Evolutionary conservation across 2,888 invertebrate genomes (phyloP).

Genomic region (Syrista parreyssii): DNA sequence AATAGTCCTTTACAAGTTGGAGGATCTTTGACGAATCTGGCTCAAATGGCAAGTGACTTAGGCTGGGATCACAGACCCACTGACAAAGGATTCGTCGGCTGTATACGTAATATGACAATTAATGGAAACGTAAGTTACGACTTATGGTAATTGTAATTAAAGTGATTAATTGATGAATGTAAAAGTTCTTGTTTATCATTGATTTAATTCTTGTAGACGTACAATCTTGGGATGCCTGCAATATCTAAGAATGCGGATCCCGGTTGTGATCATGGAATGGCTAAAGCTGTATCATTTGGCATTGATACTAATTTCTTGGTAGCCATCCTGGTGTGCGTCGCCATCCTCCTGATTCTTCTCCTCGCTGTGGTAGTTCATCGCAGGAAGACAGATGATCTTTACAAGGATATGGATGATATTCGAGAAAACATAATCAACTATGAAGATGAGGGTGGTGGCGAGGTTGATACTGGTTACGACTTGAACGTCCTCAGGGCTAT

Average conservation of each 20-base stretch:
- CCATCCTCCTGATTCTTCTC: slow-evolving; percentile 84
- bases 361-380: slow-evolving; percentile 92
- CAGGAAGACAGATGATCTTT: slow-evolving; percentile 85
- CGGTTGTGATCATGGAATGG: slow-evolving; percentile 79
- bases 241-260: slow-evolving; percentile 77
- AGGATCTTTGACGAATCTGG: slow-evolving; percentile 77
- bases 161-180: not conserved
- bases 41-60: slow-evolving; percentile 71
- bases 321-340: slow-evolving; percentile 89
- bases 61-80: slow-evolving; percentile 80
- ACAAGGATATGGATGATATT: slow-evolving; percentile 94
- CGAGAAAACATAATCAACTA: slow-evolving; percentile 98
- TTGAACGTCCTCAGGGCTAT: slow-evolving; percentile 80
- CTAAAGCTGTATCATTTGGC: slow-evolving; percentile 83
- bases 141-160: not conserved
- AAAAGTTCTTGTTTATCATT: not conserved
- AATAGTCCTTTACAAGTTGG: slow-evolving; percentile 91
- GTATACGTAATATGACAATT: slow-evolving; percentile 90
- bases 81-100: slow-evolving; percentile 83
- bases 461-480: slow-evolving; percentile 95
- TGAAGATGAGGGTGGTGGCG: slow-evolving; percentile 98
- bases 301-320: slow-evolving; percentile 90
- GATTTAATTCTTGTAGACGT: slow-evolving; percentile 71
- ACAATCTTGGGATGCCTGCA: slow-evolving; percentile 88
- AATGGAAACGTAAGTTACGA: slow-evolving; percentile 73